Evolutionary conservation across 2,797 vertebrate genomes (phyloP).

Genomic region (Pangasius mekongensis): DNA sequence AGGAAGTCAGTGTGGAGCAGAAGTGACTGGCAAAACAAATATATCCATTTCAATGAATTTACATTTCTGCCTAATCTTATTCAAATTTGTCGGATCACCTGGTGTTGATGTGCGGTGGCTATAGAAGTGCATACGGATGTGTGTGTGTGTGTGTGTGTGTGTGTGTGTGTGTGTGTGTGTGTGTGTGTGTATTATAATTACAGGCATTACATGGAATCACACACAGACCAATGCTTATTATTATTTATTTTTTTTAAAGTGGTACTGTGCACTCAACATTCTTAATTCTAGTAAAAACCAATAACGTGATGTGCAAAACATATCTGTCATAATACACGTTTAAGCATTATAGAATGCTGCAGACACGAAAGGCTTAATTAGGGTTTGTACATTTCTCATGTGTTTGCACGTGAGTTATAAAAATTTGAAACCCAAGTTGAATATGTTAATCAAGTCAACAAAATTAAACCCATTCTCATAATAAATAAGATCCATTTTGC

Average conservation of each 20-base stretch:
- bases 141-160: background rate
- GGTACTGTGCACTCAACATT: no score
- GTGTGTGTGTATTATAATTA: background rate
- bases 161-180: background rate
- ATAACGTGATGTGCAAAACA: background rate
- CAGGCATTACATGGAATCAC: background rate
- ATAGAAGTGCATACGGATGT: background rate
- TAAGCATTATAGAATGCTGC: background rate
- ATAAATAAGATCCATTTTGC: constrained; percentile 20
- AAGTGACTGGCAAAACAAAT: background rate
- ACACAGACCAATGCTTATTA: background rate
- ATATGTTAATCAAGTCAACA: constrained; percentile 29
- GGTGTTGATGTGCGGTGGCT: background rate
- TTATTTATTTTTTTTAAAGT: no score
- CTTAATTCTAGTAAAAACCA: background rate
- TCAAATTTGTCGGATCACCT: background rate
- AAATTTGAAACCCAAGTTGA: constrained; percentile 21
- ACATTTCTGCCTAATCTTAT: background rate
- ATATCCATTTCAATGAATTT: background rate
- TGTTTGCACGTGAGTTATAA: constrained; percentile 12
- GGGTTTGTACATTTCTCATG: constrained; percentile 1
- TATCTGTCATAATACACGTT: background rate
- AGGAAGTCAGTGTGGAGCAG: background rate
- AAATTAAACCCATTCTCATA: constrained; percentile 27
- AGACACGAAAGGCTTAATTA: constrained; percentile 21